phyloP scores from a whole-genome alignment of 2,797 vertebrate species.

The Columba guinea region DNA sequence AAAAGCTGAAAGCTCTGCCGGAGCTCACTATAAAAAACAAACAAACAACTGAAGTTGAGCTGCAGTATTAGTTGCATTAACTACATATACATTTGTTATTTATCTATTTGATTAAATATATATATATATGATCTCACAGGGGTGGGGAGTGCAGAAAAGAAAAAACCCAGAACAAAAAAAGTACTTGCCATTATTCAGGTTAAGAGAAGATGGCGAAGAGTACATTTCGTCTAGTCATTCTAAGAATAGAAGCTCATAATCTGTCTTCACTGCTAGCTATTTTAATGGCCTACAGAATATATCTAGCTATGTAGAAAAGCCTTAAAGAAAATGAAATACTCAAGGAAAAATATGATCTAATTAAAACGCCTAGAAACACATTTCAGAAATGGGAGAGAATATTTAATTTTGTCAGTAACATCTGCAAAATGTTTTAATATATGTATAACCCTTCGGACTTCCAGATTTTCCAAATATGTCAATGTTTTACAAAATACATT shows the following conservation, averaged over 20 bases:
- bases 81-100: not conserved
- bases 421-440: conserved; percentile 7
- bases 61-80: not conserved
- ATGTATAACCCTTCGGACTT: not conserved
- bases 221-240: not conserved
- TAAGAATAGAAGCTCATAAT: conserved; percentile 37
- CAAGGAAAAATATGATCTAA: conserved; percentile 47
- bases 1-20: not conserved
- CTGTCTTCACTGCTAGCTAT: not conserved
- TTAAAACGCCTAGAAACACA: conserved; percentile 34
- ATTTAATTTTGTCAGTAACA: conserved; percentile 28
- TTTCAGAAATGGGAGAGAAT: conserved; percentile 43
- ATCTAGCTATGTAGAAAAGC: not conserved
- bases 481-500: conserved; percentile 2
- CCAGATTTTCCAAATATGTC: not conserved
- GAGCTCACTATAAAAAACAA: not conserved
- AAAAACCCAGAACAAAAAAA: not conserved
- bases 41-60: not conserved
- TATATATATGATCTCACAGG: not conserved
- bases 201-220: not conserved
- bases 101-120: not conserved
- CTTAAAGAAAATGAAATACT: conserved; percentile 40
- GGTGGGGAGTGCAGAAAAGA: not conserved
- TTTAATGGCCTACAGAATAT: conserved; percentile 48
- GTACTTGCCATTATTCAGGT: not conserved